Evolutionary conservation across 2,888 invertebrate genomes (phyloP).

Genomic region (Calliphora vomitoria): DNA sequence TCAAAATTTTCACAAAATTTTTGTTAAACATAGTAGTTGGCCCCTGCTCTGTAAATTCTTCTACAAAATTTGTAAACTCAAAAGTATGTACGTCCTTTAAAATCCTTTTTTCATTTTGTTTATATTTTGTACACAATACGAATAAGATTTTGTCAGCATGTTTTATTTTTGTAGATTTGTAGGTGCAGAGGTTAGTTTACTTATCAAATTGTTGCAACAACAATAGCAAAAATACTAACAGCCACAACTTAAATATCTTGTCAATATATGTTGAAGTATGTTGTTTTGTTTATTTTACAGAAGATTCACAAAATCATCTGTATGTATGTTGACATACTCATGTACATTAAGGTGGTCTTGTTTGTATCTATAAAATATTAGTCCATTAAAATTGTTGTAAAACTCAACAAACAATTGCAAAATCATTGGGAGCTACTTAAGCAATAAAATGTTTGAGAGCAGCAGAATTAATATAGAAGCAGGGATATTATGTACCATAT

Average conservation of each 20-base stretch:
- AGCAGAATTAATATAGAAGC: too few relatives aligned
- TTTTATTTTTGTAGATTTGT: slow-evolving; percentile 12
- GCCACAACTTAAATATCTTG: slow-evolving; percentile 56
- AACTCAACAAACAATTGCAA: too few relatives aligned
- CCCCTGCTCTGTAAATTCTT: background rate
- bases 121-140: background rate
- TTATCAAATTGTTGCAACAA: slow-evolving; percentile 39
- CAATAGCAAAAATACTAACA: background rate
- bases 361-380: too few relatives aligned
- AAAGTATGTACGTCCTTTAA: background rate
- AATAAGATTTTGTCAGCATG: slow-evolving; percentile 21
- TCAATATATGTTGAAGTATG: slow-evolving; percentile 40
- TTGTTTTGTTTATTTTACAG: slow-evolving; percentile 30
- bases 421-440: too few relatives aligned
- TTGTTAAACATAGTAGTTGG: slow-evolving; percentile 6
- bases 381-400: too few relatives aligned
- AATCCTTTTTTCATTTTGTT: background rate
- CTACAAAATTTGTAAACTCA: slow-evolving; percentile 2
- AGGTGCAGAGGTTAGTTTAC: background rate
- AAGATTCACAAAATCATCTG: slow-evolving; percentile 4
- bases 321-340: background rate
- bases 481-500: too few relatives aligned
- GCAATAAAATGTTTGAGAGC: too few relatives aligned
- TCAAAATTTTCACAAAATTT: slow-evolving; percentile 38
- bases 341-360: background rate